Evolutionary conservation across 1,140 invertebrate species (phyloP).

Genomic region (Venustaconcha ellipsiformis): DNA sequence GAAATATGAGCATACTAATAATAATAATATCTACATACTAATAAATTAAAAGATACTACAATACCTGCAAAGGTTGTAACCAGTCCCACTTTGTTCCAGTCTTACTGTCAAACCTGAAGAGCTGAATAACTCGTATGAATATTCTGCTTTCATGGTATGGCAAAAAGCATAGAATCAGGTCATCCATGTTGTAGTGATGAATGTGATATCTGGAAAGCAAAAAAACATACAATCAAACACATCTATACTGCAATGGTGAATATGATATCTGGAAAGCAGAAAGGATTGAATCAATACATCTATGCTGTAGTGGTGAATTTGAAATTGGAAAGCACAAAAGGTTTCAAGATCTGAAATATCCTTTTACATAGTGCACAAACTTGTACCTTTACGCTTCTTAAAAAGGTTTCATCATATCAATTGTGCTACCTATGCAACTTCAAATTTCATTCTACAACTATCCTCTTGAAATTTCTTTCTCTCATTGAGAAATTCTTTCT

Average conservation of each 20-base stretch:
- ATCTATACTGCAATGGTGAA: neutral
- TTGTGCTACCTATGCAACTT: too few relatives aligned
- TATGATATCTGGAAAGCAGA: neutral
- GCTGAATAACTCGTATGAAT: slow-evolving; percentile 85
- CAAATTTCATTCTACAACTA: too few relatives aligned
- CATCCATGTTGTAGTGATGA: slow-evolving; percentile 87
- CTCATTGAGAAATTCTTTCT: too few relatives aligned
- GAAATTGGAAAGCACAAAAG: too few relatives aligned
- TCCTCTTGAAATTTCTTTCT: too few relatives aligned
- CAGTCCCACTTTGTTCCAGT: slow-evolving; percentile 81
- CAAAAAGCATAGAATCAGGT: slow-evolving; percentile 83
- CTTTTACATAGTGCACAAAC: too few relatives aligned
- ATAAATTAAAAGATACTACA: neutral
- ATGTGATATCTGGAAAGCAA: slow-evolving; percentile 79
- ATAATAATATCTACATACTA: neutral
- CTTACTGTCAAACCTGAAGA: slow-evolving; percentile 76
- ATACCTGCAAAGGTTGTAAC: slow-evolving; percentile 77
- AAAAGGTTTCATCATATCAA: too few relatives aligned
- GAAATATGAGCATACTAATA: too few relatives aligned
- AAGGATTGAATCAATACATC: neutral
- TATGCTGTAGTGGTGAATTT: neutral
- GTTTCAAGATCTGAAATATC: too few relatives aligned
- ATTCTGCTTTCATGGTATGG: slow-evolving; percentile 93
- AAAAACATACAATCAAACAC: slow-evolving; percentile 9
- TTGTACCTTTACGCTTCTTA: too few relatives aligned